Conservation (phyloP, 2,113 vertebrate species). For the Prunella himalayana region DNA sequence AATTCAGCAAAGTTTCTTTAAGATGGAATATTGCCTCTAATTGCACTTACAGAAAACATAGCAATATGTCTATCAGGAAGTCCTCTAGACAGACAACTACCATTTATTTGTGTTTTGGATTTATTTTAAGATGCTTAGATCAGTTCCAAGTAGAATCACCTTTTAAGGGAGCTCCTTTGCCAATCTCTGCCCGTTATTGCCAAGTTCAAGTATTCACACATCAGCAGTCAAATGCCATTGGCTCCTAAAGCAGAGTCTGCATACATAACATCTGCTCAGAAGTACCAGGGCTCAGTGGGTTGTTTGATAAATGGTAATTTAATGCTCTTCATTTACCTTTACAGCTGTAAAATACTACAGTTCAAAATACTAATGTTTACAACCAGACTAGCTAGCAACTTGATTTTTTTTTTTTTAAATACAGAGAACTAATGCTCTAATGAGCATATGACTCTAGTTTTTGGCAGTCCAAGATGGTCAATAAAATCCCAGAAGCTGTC, state of each 20-base stretch:
- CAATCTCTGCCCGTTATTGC: not conserved
- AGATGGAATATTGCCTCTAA: not conserved
- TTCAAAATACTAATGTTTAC: conserved; percentile 7
- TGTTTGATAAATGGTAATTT: not conserved
- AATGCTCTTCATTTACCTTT: not conserved
- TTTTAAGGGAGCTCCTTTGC: not conserved
- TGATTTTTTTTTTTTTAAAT: not conserved
- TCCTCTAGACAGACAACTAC: not conserved
- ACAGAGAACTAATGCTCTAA: not conserved
- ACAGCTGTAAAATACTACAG: not conserved
- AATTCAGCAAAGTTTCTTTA: not conserved
- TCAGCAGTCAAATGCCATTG: not conserved
- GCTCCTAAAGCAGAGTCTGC: not conserved
- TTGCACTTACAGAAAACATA: not conserved
- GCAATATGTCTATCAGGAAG: not conserved
- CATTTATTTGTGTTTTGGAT: conserved; percentile 8
- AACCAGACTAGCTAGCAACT: not conserved
- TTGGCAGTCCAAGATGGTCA: not conserved
- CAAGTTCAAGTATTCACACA: not conserved
- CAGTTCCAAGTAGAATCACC: not conserved
- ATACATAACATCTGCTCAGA: not conserved
- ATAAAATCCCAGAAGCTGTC: not conserved
- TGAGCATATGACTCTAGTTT: not conserved
- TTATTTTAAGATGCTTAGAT: conserved; percentile 20
- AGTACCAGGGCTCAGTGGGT: not conserved